Conservation (phyloP, 1,140 invertebrate species). For the Drosophila asahinai region DNA sequence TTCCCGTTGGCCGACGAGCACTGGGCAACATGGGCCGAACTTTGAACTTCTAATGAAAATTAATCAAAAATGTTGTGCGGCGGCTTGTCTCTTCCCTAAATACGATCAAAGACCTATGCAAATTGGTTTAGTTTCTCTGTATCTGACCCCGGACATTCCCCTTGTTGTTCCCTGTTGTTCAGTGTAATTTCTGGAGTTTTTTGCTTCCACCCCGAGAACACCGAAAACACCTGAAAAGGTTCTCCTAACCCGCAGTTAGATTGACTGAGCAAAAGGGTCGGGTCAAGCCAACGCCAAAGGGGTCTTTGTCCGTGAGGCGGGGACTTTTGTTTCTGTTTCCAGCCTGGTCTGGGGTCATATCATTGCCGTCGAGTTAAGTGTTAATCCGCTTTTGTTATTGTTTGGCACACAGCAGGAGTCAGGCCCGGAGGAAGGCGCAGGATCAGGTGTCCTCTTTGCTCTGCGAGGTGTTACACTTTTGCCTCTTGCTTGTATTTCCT, state of each 20-base stretch:
- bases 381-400: conserved; percentile 83
- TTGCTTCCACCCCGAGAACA: conserved; percentile 16
- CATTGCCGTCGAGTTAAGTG: conserved; percentile 74
- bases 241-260: conserved; percentile 53
- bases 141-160: not conserved
- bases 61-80: conserved; percentile 38
- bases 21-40: conserved; percentile 41
- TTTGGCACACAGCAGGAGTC: conserved; percentile 61
- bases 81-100: conserved; percentile 24
- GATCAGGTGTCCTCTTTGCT: conserved; percentile 57
- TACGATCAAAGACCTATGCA: conserved; percentile 43
- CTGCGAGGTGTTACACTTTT: conserved; percentile 56
- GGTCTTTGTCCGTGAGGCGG: not conserved
- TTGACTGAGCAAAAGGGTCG: conserved; percentile 79
- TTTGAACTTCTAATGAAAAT: conserved; percentile 55
- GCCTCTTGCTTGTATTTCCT: conserved; percentile 22
- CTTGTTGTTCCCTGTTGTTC: conserved; percentile 14
- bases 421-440: conserved; percentile 22
- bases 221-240: conserved; percentile 51
- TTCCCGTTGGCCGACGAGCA: conserved; percentile 38
- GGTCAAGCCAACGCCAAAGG: conserved; percentile 37
- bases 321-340: conserved; percentile 27
- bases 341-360: conserved; percentile 55
- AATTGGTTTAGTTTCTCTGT: conserved; percentile 33
- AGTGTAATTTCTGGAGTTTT: conserved; percentile 64